These are phyloP conservation scores for Elephas maximus DNA, from an alignment of 2,113 vertebrate genomes.

Conservation along the genomic window DNA sequence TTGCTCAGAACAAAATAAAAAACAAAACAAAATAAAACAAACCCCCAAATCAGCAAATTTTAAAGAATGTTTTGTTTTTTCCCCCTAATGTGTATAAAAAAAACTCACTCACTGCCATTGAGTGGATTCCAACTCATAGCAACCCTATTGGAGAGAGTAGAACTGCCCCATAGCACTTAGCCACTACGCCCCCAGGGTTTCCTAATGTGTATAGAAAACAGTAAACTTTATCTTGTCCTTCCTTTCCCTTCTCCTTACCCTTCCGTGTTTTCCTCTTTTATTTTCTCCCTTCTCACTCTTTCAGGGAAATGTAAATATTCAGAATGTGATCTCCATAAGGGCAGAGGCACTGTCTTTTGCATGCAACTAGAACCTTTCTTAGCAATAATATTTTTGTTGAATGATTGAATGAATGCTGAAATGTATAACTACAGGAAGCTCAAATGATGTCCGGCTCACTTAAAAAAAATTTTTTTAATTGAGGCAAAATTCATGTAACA, in stretches of 20 bases:
- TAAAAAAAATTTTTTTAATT: background rate
- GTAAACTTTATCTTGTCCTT: background rate
- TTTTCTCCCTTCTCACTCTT: background rate
- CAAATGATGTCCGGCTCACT: background rate
- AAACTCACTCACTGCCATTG: too few species aligned
- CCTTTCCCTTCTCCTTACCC: background rate
- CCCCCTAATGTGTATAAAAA: background rate
- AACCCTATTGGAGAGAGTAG: too few species aligned
- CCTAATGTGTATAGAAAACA: background rate
- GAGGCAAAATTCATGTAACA: background rate
- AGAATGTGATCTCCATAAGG: background rate
- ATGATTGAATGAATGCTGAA: background rate
- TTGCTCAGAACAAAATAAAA: background rate
- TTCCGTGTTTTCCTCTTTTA: background rate
- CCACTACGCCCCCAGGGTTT: too few species aligned
- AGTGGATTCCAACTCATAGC: too few species aligned
- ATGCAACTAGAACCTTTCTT: too few species aligned
- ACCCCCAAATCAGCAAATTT: background rate
- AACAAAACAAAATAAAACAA: background rate
- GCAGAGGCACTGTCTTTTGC: background rate
- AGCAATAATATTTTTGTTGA: slow-evolving; percentile 18
- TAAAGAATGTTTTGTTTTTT: background rate
- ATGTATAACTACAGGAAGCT: slow-evolving; percentile 6
- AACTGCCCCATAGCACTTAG: too few species aligned
- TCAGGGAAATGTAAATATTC: background rate